Evolutionary conservation across 1,140 invertebrate genomes (phyloP), one percentile per base, ranked within the genome.

Genomic region (Platyscapa corneri): DNA sequence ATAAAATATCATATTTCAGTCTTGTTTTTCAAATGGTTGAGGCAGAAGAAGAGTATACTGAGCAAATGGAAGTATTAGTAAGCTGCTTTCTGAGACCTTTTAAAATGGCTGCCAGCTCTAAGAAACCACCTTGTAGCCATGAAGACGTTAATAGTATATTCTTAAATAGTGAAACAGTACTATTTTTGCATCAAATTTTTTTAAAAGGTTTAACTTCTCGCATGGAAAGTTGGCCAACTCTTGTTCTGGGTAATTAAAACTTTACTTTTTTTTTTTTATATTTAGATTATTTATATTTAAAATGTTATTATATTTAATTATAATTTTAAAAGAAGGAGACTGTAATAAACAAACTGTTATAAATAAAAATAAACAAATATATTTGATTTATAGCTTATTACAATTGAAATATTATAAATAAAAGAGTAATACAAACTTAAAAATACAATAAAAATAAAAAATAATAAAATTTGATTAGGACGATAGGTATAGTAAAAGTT

Each of bases 131-230:
- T 0, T 98, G 98, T 90, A 96, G 96, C 3, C 98, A 99, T 91
- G 98, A 99, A 92, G 98, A 99, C 90, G 97, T 99, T 79, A 98
- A 98, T 92, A 98, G 97, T 53, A 98, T 99, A 88, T 99, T 98
- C 93, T 94, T 99, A 49, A 99, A 99, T 93, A 97, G 97, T 89
- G 98, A 99, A 93, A 98, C 98, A 0, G 95, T 99, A 72, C 94
- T 99, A 87, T 99, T 99, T 93, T 94, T 99, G 2, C 98, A 99
- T 94, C 98, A 99, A 93, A 98, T 99, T 86, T 99, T 98, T 92
- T 94, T 98, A 87, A 98, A 99, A 93, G 98, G 98, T n/a, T 94
- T 98, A 6, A 97, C 97, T 7, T 97, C 97, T 7, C 94, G 97
- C 84, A 96, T 99, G 95, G 97, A 98, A 92, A 97, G 96, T 86